Conservation (phyloP, 2,888 invertebrate genomes). For the Acanthococcus lagerstroemiae region DNA sequence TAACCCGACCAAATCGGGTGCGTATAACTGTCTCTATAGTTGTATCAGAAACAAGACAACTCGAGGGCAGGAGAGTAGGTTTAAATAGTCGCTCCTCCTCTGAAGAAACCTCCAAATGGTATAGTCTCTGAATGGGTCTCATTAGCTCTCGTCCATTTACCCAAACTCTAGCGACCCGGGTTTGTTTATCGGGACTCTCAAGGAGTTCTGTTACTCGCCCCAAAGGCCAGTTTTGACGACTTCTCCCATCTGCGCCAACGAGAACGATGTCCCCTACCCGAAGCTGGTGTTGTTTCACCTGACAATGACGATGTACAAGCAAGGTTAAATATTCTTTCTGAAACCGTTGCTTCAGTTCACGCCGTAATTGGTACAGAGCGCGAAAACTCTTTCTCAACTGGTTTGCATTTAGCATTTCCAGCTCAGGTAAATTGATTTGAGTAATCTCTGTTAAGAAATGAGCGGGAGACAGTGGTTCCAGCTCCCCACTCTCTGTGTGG, state of each 20-base stretch:
- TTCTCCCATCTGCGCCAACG: neutral
- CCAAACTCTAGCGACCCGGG: neutral
- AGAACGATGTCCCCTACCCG: neutral
- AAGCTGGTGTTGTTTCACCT: neutral
- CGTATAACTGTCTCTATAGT: neutral
- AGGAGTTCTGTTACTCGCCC: neutral
- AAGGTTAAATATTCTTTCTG: neutral
- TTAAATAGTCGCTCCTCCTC: neutral
- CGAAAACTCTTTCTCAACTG: neutral
- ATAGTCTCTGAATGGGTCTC: neutral
- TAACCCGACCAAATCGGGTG: neutral
- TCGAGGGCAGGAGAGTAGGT: no score
- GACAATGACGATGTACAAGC: neutral
- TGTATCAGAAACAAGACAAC: neutral
- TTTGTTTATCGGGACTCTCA: neutral
- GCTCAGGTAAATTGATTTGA: neutral
- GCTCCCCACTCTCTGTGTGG: neutral
- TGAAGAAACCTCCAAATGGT: neutral
- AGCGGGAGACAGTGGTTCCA: neutral
- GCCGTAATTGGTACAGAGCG: neutral
- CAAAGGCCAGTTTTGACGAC: neutral
- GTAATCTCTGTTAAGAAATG: neutral
- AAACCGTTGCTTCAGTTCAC: neutral
- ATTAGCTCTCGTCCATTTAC: neutral
- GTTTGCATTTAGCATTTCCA: neutral